These are phyloP conservation scores for Lordiphosa collinella DNA, from an alignment of 1,140 invertebrate genomes.

Conservation along the genomic window DNA sequence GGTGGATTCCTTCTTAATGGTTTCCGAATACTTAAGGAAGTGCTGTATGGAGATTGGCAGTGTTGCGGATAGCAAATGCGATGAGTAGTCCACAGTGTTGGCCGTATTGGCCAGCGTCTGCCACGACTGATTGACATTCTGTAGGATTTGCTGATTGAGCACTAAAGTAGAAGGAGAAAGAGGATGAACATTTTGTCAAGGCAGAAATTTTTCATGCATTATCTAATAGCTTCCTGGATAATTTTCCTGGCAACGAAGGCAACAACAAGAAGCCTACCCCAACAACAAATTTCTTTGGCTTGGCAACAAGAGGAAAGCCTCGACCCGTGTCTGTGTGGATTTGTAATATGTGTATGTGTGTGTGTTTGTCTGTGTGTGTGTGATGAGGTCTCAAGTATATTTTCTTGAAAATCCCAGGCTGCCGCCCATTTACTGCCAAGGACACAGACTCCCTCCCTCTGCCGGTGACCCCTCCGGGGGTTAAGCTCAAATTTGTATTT, in stretches of 20 bases:
- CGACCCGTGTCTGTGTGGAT: slow-evolving; percentile 1
- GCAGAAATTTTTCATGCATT: slow-evolving; percentile 28
- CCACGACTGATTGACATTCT: slow-evolving; percentile 80
- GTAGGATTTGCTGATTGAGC: slow-evolving; percentile 79
- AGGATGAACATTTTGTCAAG: background rate
- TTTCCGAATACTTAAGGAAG: slow-evolving; percentile 80
- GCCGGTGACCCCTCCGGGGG: background rate
- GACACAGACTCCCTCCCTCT: slow-evolving; percentile 35
- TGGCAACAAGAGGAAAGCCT: slow-evolving; percentile 23
- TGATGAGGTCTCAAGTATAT: slow-evolving; percentile 35
- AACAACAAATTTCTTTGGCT: slow-evolving; percentile 49
- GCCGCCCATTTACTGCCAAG: slow-evolving; percentile 46
- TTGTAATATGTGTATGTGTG: slow-evolving; percentile 2
- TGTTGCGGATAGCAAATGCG: slow-evolving; percentile 79
- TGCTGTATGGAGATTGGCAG: slow-evolving; percentile 80
- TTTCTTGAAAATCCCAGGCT: slow-evolving; percentile 64
- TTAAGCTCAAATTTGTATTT: slow-evolving; percentile 30
- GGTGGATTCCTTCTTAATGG: slow-evolving; percentile 79
- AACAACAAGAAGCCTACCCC: slow-evolving; percentile 74
- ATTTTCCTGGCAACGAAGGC: slow-evolving; percentile 21
- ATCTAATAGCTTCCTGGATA: slow-evolving; percentile 62
- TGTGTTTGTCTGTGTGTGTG: slow-evolving; percentile 16
- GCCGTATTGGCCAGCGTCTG: slow-evolving; percentile 79
- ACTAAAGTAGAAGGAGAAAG: slow-evolving; percentile 34
- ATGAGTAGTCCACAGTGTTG: slow-evolving; percentile 79